phyloP scores from a whole-genome alignment of 2,888 invertebrate genomes.

The Orthosia gracilis region DNA sequence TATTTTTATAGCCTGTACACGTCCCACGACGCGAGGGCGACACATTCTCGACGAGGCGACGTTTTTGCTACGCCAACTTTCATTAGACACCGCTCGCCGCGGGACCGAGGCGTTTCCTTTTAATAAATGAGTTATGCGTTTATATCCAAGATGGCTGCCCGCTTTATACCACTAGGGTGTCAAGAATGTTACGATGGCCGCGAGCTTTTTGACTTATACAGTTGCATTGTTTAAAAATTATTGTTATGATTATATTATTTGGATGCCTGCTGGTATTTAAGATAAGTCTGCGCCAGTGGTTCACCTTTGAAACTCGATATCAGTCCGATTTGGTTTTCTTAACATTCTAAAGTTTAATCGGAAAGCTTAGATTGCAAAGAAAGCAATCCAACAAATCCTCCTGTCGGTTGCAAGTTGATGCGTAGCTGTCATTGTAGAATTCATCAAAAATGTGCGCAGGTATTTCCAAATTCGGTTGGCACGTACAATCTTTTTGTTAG shows the following conservation, averaged over 20 bases:
- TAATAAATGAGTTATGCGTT: constrained; percentile 90
- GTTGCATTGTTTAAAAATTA: constrained; percentile 64
- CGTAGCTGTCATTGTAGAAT: constrained; percentile 78
- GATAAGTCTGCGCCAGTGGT: neutral
- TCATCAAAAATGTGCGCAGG: constrained; percentile 79
- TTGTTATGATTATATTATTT: constrained; percentile 57
- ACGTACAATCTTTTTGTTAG: constrained; percentile 82
- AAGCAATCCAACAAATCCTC: constrained; percentile 50
- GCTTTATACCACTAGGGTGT: constrained; percentile 81
- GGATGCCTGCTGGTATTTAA: constrained; percentile 34
- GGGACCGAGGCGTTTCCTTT: constrained; percentile 86
- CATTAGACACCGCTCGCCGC: constrained; percentile 88
- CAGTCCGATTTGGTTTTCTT: neutral
- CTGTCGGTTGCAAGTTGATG: constrained; percentile 66
- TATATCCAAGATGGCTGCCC: constrained; percentile 87
- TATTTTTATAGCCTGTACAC: constrained; percentile 90
- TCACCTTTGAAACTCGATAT: neutral
- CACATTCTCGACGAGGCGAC: constrained; percentile 88
- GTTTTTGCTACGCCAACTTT: constrained; percentile 90
- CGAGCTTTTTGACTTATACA: constrained; percentile 71
- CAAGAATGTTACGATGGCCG: constrained; percentile 81
- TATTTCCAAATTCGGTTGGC: constrained; percentile 81
- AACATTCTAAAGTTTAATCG: constrained; percentile 1
- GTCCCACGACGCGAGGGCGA: constrained; percentile 88
- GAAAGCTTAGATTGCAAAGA: constrained; percentile 28